Evolutionary conservation across 2,797 vertebrate genomes (phyloP), one percentile per base, ranked within the genome.

Genomic region (Harpagifer antarcticus): DNA sequence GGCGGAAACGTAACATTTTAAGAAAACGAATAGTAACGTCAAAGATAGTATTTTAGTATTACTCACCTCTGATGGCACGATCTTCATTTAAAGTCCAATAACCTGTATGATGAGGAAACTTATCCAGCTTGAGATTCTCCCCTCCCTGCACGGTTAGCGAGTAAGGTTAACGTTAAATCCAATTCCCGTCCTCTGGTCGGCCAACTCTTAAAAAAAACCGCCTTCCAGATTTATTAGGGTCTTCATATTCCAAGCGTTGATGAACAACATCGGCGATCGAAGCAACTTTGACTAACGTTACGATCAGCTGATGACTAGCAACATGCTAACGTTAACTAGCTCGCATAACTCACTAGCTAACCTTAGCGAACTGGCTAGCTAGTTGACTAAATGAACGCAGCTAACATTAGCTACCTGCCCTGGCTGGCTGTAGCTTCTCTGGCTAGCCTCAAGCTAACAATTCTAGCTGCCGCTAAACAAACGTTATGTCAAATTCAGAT

Each of bases 41-140:
- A 62, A 63, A 69, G 0, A 56, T 20, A 65, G 48, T 4, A n/a
- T 31, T 59, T 59, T n/a, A 15, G 11, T 69, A 33, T 47, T 61
- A 59, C 95, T 94, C 77, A 96, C 95, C 95, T 95, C 91, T 95
- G 92, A 94, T 95, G 93, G 92, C 93, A 93, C 92, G 94, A 94
- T 95, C 95, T 95, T 95, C 95, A 95, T 95, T 95, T 95, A 95
- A 94, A 95, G 94, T 95, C 92, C 93, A 94, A 94, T 93, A 94
- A 94, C 91, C 93, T 93, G 94, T 94, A 93, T 93, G 91, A 93
- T 91, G 93, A 94, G 91, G 93, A 93, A 94, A 94, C 92, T 94
- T 92, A 93, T 95, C 95, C 95, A 95, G 94, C 87, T 94, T 94
- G 92, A 92, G 88, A 90, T 88, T 93, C 92, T 94, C 93, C 91